These are phyloP conservation scores for Drosophila neocordata DNA, from an alignment of 1,140 invertebrate genomes.

Conservation along the genomic window DNA sequence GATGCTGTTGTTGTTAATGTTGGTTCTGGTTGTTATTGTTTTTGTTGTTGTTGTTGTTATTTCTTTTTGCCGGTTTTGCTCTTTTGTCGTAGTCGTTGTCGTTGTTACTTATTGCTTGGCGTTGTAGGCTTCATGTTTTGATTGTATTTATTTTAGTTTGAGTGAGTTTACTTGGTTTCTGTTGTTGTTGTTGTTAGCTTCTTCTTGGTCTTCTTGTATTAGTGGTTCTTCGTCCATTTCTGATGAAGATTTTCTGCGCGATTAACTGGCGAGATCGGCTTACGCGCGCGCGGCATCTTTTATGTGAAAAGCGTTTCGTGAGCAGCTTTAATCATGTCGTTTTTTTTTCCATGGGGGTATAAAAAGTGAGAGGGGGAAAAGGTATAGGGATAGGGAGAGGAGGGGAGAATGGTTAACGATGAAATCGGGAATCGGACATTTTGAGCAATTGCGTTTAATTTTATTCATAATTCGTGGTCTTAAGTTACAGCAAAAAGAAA, in stretches of 20 bases:
- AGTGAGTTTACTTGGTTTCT: constrained; percentile 67
- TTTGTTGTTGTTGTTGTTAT: constrained; percentile 46
- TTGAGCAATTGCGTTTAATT: constrained; percentile 79
- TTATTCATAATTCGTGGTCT: constrained; percentile 79
- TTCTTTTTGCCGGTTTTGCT: constrained; percentile 78
- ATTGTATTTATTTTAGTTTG: constrained; percentile 81
- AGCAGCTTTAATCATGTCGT: constrained; percentile 77
- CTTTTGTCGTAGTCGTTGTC: constrained; percentile 60
- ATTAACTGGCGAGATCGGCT: constrained; percentile 79
- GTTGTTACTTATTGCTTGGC: constrained; percentile 78
- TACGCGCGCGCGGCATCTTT: constrained; percentile 74
- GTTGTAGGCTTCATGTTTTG: constrained; percentile 80
- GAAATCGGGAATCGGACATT: constrained; percentile 54
- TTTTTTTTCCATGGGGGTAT: constrained; percentile 45
- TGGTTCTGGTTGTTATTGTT: constrained; percentile 23
- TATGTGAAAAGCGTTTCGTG: constrained; percentile 80
- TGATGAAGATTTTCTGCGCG: constrained; percentile 79
- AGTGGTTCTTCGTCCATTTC: constrained; percentile 65
- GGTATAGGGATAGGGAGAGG: neutral
- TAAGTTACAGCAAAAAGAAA: constrained; percentile 40
- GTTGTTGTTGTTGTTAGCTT: constrained; percentile 25
- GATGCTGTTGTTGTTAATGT: constrained; percentile 21
- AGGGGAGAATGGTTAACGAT: neutral
- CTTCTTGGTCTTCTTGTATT: constrained; percentile 10
- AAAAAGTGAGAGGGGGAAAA: constrained; percentile 26